Evolutionary conservation across 2,888 invertebrate species (phyloP), one percentile per base, ranked within the genome.

Genomic region (Spilarctia lutea): DNA sequence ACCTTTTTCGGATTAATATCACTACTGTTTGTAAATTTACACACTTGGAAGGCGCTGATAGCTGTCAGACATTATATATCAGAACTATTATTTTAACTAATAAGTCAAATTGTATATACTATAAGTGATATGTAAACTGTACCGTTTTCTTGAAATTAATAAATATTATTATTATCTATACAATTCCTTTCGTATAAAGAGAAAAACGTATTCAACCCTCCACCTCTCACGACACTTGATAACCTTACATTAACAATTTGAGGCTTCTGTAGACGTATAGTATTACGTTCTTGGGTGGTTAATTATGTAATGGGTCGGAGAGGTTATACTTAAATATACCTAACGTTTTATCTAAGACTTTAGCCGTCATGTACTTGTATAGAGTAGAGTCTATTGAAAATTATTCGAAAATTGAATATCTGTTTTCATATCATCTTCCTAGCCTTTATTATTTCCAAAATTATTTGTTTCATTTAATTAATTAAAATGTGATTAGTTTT

Each of bases 221-320:
- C 56, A 48, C n/a, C 65, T 56, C 60, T 33, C 56, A 70, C 45
- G 70, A 74, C 71, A 74, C 66, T 45, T 66, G 69, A 74, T 71
- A 74, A 39, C 30, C 52, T 66, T 65, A 65, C 69, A 73, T 65
- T 65, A 65, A 39, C 52, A 65, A 73, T 65, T 73, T 63, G 30
- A n/a, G 45, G 33, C 27, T 69, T 13, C 68, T 30, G 65, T 33
- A 18, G 4, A 60, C 20, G 56, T 67, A 39, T 65, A 74, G 74
- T 33, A 39, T 68, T 72, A 42, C 65, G 69, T 83, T 76, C 74
- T 81, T 74, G 78, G 74, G 68, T 81, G 80, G 73, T 78, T 83
- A 70, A 76, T 69, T 76, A 63, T 75, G 82, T 76, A 83, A 81
- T 78, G 74, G 56, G 24, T 65, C 63, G 68, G 24, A 72, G 71